Conservation (phyloP, 2,113 vertebrate species). For the Tupaia tana region DNA sequence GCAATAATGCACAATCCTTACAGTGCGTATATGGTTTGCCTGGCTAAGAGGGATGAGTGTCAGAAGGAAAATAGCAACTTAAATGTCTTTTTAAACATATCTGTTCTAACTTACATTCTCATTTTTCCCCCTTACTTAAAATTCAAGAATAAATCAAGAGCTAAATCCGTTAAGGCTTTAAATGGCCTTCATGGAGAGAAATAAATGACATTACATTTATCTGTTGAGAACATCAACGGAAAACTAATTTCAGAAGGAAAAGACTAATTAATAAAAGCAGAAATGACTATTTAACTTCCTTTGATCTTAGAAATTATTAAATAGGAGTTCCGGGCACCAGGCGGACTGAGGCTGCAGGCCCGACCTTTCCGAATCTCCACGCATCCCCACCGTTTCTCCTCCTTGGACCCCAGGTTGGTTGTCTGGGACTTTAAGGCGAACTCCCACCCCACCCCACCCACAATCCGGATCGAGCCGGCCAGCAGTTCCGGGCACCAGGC, state of each 20-base stretch:
- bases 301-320: constrained; percentile 72
- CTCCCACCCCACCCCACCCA: too few species aligned
- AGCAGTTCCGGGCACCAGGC: too few species aligned
- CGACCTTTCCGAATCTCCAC: too few species aligned
- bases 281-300: constrained; percentile 67
- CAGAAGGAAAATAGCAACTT: neutral
- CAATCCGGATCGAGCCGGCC: too few species aligned
- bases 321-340: too few species aligned
- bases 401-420: too few species aligned
- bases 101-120: neutral
- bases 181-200: constrained; percentile 20
- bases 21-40: fast-evolving
- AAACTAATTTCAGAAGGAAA: constrained; percentile 74
- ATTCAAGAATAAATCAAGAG: constrained; percentile 63
- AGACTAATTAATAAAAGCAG: constrained; percentile 70
- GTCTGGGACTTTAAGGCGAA: too few species aligned
- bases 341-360: too few species aligned
- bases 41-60: neutral
- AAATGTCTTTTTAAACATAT: neutral
- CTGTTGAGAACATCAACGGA: constrained; percentile 54
- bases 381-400: too few species aligned
- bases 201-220: constrained; percentile 62
- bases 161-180: constrained; percentile 47
- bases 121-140: constrained; percentile 40
- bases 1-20: neutral